Evolutionary conservation across 2,888 invertebrate species (phyloP).

Genomic region (Pogonocherus hispidulus): DNA sequence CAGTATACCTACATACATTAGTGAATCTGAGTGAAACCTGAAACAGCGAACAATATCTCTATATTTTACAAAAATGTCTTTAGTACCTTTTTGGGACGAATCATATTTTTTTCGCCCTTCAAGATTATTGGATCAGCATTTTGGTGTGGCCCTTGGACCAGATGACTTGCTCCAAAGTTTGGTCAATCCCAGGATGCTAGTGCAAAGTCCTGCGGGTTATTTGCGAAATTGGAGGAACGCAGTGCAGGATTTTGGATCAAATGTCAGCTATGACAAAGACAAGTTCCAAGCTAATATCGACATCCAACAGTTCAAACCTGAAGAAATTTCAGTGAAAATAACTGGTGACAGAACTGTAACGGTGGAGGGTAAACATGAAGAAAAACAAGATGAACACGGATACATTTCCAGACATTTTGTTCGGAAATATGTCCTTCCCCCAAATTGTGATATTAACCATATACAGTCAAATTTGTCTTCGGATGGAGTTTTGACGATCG

Average conservation of each 20-base stretch:
- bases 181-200: not conserved
- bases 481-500: slow-evolving; percentile 11
- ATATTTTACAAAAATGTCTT: slow-evolving; percentile 6
- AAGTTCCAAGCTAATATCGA: too few relatives aligned
- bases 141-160: slow-evolving; percentile 6
- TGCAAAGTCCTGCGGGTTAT: slow-evolving; percentile 12
- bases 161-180: slow-evolving; percentile 2
- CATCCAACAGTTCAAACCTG: slow-evolving; percentile 17
- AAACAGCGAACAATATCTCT: not conserved
- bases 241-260: slow-evolving; percentile 6
- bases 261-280: not conserved
- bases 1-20: too few relatives aligned
- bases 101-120: slow-evolving; percentile 3
- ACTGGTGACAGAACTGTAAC: slow-evolving; percentile 4
- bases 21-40: too few relatives aligned
- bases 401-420: too few relatives aligned
- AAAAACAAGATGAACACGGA: slow-evolving; percentile 17
- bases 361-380: slow-evolving; percentile 15
- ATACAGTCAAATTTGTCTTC: slow-evolving; percentile 11
- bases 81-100: slow-evolving; percentile 7
- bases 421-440: slow-evolving; percentile 13
- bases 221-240: slow-evolving; percentile 9
- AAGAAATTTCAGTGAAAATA: slow-evolving; percentile 10
- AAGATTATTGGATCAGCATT: slow-evolving; percentile 18
- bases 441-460: not conserved